These are phyloP conservation scores for Athrips mouffetella DNA, from an alignment of 2,888 invertebrate genomes.

Conservation along the genomic window DNA sequence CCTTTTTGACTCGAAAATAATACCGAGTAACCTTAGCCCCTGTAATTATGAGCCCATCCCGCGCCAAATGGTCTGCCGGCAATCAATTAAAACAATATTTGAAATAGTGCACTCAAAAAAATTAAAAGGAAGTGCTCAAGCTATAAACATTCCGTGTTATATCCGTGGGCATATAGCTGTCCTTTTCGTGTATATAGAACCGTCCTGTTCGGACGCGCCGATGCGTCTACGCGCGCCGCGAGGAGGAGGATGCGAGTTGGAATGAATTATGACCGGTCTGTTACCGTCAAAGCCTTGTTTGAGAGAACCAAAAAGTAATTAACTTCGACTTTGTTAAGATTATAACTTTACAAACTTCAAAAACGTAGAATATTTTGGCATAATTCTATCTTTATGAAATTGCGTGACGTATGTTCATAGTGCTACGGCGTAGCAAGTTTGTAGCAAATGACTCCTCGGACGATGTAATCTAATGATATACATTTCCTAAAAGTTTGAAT, in stretches of 20 bases:
- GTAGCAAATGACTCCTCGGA: constrained; percentile 8
- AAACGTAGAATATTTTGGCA: constrained; percentile 14
- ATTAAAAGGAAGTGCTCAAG: constrained; percentile 62
- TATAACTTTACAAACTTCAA: constrained; percentile 48
- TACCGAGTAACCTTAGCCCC: constrained; percentile 49
- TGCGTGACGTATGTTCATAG: constrained; percentile 15
- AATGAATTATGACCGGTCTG: constrained; percentile 64
- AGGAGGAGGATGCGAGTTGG: constrained; percentile 54
- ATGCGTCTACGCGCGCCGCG: constrained; percentile 63
- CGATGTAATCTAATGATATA: neutral
- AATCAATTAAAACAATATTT: constrained; percentile 78
- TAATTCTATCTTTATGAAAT: constrained; percentile 5
- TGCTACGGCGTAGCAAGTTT: constrained; percentile 42
- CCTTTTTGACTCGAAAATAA: constrained; percentile 48
- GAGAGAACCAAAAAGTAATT: constrained; percentile 68
- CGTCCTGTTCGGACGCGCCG: constrained; percentile 59
- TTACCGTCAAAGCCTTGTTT: constrained; percentile 76
- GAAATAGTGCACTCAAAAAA: constrained; percentile 72
- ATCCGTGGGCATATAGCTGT: constrained; percentile 34
- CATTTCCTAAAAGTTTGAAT: neutral
- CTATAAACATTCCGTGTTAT: constrained; percentile 69
- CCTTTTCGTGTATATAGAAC: constrained; percentile 32
- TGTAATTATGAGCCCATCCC: constrained; percentile 58
- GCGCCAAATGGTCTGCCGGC: constrained; percentile 70
- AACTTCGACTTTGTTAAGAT: constrained; percentile 70